Base-by-base conservation (phyloP, 92 coral and sea anemone genomes). In the Epizoanthus ramosus region DNA sequence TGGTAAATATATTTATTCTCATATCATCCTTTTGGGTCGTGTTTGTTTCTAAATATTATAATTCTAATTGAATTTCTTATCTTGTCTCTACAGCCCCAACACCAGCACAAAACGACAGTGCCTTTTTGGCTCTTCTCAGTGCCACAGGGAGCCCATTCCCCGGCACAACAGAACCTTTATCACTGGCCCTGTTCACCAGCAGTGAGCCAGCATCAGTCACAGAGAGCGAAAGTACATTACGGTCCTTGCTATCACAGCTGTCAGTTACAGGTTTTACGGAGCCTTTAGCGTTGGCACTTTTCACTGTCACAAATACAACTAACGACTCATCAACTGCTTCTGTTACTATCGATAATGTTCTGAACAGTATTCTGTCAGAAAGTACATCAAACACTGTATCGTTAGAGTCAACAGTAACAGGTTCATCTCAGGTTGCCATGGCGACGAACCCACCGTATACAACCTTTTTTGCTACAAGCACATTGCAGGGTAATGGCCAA, bases 101-200 rank as follows among this genome's bases (percentile, higher is more conserved):
- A 18, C 14, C 75, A 18, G 33, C 57, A 71, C 28, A 16, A 7
- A 71, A 19, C n/a, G 14, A 71, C 54, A 45, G 33, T n/a, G 19
- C 59, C 33, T 43, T 71, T 56, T 3, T 21, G 23, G 45, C 75
- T 41, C 57, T 41, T 15, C 50, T 71, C 8, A 31, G 19, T 1
- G 45, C 75, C 23, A 41, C 75, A 5, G 75, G 58, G 2, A 45
- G 45, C 18, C 28, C 50, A 19, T 25, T 71, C 23, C 37, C 75
- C n/a, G 75, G 75, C 18, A 71, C 75, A 19, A 71, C 75, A 71
- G 75, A 71, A 45, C 25, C 75, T 21, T 39, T 71, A 37, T 33
- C 75, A 45, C 50, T 71, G 23, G 58, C 58, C 1, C 75, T 43
- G 21, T 21, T 71, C 39, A 71, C 75, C 33, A 71, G 57, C 54